These are phyloP conservation scores for Amphibalanus amphitrite DNA, from an alignment of 1,140 invertebrate species.

Conservation along the genomic window DNA sequence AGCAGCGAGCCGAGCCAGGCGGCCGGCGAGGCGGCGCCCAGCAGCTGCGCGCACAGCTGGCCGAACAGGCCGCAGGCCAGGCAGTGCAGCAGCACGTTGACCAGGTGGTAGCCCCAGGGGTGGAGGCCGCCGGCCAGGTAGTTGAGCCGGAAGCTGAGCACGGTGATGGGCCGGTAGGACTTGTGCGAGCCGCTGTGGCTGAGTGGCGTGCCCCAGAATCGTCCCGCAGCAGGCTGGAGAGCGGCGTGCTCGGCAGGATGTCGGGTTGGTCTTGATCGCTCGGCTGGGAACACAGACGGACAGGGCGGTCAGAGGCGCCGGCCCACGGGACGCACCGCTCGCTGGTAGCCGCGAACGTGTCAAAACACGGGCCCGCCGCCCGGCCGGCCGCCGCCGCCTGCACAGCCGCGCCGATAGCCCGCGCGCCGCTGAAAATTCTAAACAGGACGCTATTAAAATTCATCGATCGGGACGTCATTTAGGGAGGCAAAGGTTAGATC, in stretches of 20 bases:
- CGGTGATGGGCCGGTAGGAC: conserved; percentile 71
- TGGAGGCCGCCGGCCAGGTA: conserved; percentile 38
- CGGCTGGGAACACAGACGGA: conserved; percentile 14
- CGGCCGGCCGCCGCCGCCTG: no score
- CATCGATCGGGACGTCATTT: no score
- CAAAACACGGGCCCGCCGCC: no score
- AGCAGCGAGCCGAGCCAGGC: conserved; percentile 52
- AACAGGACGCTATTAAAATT: no score
- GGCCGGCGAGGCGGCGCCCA: conserved; percentile 45
- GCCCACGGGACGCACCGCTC: no score
- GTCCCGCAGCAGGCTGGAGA: conserved; percentile 47
- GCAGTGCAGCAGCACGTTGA: conserved; percentile 49
- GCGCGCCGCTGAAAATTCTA: no score
- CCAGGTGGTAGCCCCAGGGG: conserved; percentile 49
- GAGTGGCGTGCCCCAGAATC: conserved; percentile 85
- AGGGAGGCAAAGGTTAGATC: no score
- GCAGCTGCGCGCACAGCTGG: conserved; percentile 42
- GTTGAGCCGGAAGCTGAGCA: conserved; percentile 52
- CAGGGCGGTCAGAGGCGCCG: not conserved
- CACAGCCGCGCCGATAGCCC: no score
- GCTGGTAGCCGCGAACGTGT: no score
- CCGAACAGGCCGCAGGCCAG: conserved; percentile 43
- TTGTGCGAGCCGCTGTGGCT: conserved; percentile 64
- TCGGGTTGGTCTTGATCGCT: conserved; percentile 31
- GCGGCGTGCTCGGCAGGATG: conserved; percentile 38